Conservation (phyloP, 2,888 invertebrate species). For the Pheosia tremula region DNA sequence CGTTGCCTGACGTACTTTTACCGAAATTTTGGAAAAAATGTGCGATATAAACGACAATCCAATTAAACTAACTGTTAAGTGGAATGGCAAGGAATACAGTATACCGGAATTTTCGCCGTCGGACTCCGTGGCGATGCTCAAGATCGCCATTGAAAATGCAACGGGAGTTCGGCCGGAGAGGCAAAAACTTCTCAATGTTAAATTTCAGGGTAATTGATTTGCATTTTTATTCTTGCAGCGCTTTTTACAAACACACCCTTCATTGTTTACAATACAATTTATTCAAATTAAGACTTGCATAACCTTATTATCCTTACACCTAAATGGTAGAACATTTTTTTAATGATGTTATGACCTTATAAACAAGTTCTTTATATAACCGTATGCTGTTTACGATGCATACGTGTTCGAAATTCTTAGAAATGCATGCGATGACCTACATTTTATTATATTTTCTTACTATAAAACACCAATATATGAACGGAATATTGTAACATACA, state of each 20-base stretch:
- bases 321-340: neutral
- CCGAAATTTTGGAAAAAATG: conserved; percentile 59
- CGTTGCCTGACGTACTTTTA: conserved; percentile 44
- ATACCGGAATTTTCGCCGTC: conserved; percentile 89
- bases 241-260: neutral
- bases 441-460: conserved; percentile 8
- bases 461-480: too few relatives aligned
- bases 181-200: conserved; percentile 96
- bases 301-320: neutral
- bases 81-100: conserved; percentile 96
- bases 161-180: conserved; percentile 96
- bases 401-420: conserved; percentile 13
- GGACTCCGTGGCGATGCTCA: conserved; percentile 93
- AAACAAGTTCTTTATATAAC: conserved; percentile 28
- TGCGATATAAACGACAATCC: conserved; percentile 77
- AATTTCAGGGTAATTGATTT: conserved; percentile 90
- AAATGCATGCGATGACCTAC: conserved; percentile 22
- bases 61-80: conserved; percentile 90
- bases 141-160: conserved; percentile 92
- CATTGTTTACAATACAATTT: neutral
- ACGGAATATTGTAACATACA: too few relatives aligned
- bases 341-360: neutral
- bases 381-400: conserved; percentile 18
- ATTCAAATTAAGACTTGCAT: neutral
- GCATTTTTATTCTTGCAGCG: conserved; percentile 10